phyloP scores from a whole-genome alignment of 2,888 invertebrate genomes.

The Andrena camellia region DNA sequence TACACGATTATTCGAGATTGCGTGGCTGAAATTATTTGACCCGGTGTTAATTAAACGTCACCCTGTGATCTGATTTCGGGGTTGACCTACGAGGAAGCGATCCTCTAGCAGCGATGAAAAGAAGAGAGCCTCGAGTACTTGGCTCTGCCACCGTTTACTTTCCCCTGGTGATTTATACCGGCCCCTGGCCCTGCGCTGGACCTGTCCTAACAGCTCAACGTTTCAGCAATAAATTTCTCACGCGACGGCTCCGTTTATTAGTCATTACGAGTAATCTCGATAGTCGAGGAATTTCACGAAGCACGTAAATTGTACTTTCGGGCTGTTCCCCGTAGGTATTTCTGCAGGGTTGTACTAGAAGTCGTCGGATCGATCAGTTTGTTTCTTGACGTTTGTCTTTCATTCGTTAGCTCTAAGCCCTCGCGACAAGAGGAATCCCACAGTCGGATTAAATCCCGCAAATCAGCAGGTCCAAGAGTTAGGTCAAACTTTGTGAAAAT shows the following conservation, averaged over 20 bases:
- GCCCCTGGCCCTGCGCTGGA: neutral
- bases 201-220: neutral
- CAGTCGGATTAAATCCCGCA: slow-evolving; percentile 41
- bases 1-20: neutral
- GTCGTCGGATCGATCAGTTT: neutral
- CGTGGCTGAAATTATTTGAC: neutral
- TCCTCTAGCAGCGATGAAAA: neutral
- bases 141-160: neutral
- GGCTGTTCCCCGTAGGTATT: neutral
- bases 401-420: neutral
- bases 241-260: slow-evolving; percentile 18
- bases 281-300: neutral
- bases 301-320: neutral
- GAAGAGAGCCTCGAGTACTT: neutral
- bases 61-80: neutral
- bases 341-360: too few species aligned
- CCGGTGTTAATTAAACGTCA: slow-evolving; percentile 3
- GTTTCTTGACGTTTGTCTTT: neutral
- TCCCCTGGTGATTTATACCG: slow-evolving; percentile 1
- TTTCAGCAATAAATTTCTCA: slow-evolving; percentile 18
- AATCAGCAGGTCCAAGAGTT: slow-evolving; percentile 53
- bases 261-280: slow-evolving; percentile 29
- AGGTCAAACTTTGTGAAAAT: slow-evolving; percentile 67
- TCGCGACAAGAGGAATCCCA: neutral
- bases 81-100: too few species aligned